phyloP scores from a whole-genome alignment of 2,113 vertebrate species.

The Salvelinus fontinalis region DNA sequence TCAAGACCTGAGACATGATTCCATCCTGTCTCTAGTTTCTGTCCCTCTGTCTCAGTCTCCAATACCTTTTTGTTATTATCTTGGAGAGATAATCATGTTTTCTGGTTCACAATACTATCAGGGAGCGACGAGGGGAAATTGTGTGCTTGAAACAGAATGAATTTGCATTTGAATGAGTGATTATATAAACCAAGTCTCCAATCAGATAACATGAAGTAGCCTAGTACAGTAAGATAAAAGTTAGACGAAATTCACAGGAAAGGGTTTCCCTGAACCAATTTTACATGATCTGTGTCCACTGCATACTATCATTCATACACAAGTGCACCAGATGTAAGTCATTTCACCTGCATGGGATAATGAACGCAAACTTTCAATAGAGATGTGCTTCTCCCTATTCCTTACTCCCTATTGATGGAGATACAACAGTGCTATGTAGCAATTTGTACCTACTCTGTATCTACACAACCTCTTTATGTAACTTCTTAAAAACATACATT shows the following conservation, averaged over 20 bases:
- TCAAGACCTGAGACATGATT: conserved; percentile 7
- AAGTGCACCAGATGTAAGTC: neutral
- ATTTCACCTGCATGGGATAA: neutral
- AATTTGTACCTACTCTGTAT: no score
- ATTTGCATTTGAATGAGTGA: neutral
- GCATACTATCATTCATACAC: no score
- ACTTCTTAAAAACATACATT: no score
- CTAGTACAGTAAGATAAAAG: neutral
- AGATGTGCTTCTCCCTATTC: no score
- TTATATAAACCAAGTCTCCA: neutral
- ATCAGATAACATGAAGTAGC: neutral
- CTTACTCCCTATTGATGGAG: no score
- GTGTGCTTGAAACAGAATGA: neutral
- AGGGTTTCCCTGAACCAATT: no score
- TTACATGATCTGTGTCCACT: no score
- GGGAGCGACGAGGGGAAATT: conserved; percentile 8
- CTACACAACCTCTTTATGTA: no score
- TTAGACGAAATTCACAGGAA: no score
- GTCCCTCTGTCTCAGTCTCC: neutral
- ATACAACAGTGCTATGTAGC: no score
- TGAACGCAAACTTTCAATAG: no score
- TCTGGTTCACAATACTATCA: conserved; percentile 37
- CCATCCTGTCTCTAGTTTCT: conserved; percentile 1
- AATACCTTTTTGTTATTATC: neutral
- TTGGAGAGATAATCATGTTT: conserved; percentile 36